Evolutionary conservation across 2,113 vertebrate genomes (phyloP).

Genomic region (Scortum barcoo): DNA sequence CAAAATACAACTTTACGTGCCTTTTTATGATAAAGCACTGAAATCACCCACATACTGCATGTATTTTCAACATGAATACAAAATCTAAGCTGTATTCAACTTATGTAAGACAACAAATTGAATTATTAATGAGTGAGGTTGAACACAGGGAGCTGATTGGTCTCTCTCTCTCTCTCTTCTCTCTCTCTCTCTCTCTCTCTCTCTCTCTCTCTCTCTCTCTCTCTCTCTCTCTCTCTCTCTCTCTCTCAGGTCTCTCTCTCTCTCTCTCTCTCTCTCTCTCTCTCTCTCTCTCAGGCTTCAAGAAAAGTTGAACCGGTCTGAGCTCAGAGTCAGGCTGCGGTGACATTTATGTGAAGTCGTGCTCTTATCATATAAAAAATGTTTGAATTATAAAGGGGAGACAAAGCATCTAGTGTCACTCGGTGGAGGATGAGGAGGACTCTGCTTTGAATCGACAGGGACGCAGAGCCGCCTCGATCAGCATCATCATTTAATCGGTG

Average conservation of each 20-base stretch:
- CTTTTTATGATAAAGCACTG: not conserved
- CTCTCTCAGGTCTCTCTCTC: slow-evolving; percentile 32
- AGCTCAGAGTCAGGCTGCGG: slow-evolving; percentile 31
- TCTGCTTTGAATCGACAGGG: slow-evolving; percentile 25
- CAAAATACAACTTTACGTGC: not conserved
- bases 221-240: slow-evolving; percentile 19
- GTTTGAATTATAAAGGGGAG: slow-evolving; percentile 10
- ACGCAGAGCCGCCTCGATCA: not conserved
- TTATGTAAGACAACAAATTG: slow-evolving; percentile 17
- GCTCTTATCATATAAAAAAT: not conserved
- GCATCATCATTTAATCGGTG: not conserved
- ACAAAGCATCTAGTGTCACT: not conserved
- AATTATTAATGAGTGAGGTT: slow-evolving; percentile 48
- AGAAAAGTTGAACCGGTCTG: slow-evolving; percentile 56
- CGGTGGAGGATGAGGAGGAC: slow-evolving; percentile 29
- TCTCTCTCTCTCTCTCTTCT: slow-evolving; percentile 24
- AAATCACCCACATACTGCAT: not conserved
- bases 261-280: slow-evolving; percentile 24
- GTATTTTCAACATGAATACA: not conserved
- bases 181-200: slow-evolving; percentile 26
- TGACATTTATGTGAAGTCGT: not conserved
- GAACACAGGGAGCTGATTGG: slow-evolving; percentile 62
- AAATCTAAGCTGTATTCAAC: slow-evolving; percentile 16
- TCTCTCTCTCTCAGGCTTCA: slow-evolving; percentile 15
- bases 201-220: no score